These are phyloP conservation scores for Himalopsyche phryganea DNA, from an alignment of 1,140 invertebrate genomes.

Conservation along the genomic window DNA sequence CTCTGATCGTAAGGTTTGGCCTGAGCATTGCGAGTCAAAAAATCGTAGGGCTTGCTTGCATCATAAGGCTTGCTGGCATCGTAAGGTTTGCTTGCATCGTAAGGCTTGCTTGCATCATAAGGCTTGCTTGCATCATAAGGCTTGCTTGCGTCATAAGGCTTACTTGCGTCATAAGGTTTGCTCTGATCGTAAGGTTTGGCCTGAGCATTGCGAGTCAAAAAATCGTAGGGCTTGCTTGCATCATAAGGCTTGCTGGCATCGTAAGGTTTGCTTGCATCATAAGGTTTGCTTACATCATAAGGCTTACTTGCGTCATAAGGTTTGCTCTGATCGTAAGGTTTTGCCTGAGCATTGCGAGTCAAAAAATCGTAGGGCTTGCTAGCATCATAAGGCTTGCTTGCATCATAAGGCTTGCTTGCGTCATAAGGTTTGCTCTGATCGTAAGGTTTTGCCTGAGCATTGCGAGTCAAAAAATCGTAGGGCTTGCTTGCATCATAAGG, in stretches of 20 bases:
- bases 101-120: slow-evolving; percentile 15
- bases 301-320: slow-evolving; percentile 4
- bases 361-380: slow-evolving; percentile 7
- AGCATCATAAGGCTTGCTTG: slow-evolving; percentile 13
- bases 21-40: background rate
- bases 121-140: slow-evolving; percentile 14
- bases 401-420: slow-evolving; percentile 4
- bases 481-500: slow-evolving; percentile 16
- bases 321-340: background rate
- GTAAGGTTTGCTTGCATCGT: slow-evolving; percentile 4
- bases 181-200: background rate
- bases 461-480: background rate
- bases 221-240: slow-evolving; percentile 9
- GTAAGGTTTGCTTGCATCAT: slow-evolving; percentile 3
- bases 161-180: slow-evolving; percentile 1
- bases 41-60: slow-evolving; percentile 9
- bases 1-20: background rate
- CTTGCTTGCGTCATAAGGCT: slow-evolving; percentile 1
- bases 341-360: background rate
- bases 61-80: slow-evolving; percentile 17
- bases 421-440: background rate
- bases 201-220: background rate
- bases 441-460: background rate
- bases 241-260: slow-evolving; percentile 17
- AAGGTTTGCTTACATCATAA: too few species aligned